Evolutionary conservation across 2,888 invertebrate genomes (phyloP).

Genomic region (Drosophila vallismaia): DNA sequence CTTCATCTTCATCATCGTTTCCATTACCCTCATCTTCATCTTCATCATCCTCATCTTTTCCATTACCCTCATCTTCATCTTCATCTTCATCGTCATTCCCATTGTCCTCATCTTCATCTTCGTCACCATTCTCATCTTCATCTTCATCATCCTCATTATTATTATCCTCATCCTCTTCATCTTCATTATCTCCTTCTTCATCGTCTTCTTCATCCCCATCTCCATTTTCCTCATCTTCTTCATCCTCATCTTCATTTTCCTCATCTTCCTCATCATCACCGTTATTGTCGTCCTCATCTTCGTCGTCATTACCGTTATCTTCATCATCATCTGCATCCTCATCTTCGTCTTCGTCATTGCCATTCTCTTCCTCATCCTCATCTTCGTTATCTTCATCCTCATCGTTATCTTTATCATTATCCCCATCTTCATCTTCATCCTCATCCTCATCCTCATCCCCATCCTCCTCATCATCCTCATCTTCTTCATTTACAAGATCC

Average conservation of each 20-base stretch:
- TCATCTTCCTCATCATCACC: constrained; percentile 85
- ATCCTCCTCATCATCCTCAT: constrained; percentile 44
- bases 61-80: constrained; percentile 81
- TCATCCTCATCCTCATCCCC: constrained; percentile 46
- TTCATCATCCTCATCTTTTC: constrained; percentile 81
- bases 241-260: constrained; percentile 37
- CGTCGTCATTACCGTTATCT: constrained; percentile 53
- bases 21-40: constrained; percentile 44
- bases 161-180: constrained; percentile 66
- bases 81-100: constrained; percentile 81
- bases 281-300: constrained; percentile 81
- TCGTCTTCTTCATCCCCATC: constrained; percentile 81
- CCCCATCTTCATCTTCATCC: constrained; percentile 72
- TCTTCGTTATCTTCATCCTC: constrained; percentile 69
- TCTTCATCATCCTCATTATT: constrained; percentile 81
- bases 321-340: constrained; percentile 44
- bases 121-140: constrained; percentile 83
- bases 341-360: constrained; percentile 82
- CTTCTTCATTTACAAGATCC: constrained; percentile 80
- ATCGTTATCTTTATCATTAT: constrained; percentile 84
- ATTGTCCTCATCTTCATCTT: constrained; percentile 83
- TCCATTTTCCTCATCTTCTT: constrained; percentile 80
- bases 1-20: constrained; percentile 73
- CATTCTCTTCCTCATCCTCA: constrained; percentile 79
- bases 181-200: constrained; percentile 72